A percentile compares a stretch with the other conserved stretches of the same genome.
Evolutionary conservation across 2,888 invertebrate species (phyloP).

Genomic region (Aspidiotus rigidus): DNA sequence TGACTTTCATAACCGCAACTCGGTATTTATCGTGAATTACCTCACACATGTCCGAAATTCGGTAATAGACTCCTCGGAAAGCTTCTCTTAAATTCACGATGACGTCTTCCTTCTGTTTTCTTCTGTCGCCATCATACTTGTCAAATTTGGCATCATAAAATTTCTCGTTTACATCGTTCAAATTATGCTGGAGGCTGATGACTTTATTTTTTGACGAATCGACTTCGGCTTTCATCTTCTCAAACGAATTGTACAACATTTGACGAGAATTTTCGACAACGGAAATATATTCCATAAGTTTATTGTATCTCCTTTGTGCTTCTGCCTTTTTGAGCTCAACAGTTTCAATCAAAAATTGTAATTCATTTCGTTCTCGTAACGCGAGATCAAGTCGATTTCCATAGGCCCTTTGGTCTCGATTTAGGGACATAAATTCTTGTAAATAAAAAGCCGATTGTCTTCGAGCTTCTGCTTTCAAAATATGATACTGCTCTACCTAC

Average conservation of each 20-base stretch:
- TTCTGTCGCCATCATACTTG: slow-evolving; percentile 90
- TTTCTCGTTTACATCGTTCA: slow-evolving; percentile 80
- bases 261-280: slow-evolving; percentile 80
- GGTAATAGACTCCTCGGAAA: slow-evolving; percentile 88
- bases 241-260: slow-evolving; percentile 73
- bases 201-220: slow-evolving; percentile 79
- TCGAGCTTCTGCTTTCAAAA: slow-evolving; percentile 90
- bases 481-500: slow-evolving; percentile 83
- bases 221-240: slow-evolving; percentile 78
- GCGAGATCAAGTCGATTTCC: slow-evolving; percentile 93
- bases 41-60: slow-evolving; percentile 98
- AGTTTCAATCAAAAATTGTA: slow-evolving; percentile 81
- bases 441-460: slow-evolving; percentile 85
- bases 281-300: slow-evolving; percentile 85
- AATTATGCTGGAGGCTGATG: slow-evolving; percentile 69
- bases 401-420: slow-evolving; percentile 93
- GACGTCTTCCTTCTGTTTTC: slow-evolving; percentile 92
- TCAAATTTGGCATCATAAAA: slow-evolving; percentile 93
- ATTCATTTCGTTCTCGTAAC: slow-evolving; percentile 72
- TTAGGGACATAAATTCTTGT: slow-evolving; percentile 89
- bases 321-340: slow-evolving; percentile 90
- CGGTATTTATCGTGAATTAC: slow-evolving; percentile 98
- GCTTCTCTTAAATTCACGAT: slow-evolving; percentile 94
- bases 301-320: slow-evolving; percentile 87
- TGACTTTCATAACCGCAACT: slow-evolving; percentile 91